phyloP scores from a whole-genome alignment of 2,888 invertebrate genomes.

The Anticlea derivata region DNA sequence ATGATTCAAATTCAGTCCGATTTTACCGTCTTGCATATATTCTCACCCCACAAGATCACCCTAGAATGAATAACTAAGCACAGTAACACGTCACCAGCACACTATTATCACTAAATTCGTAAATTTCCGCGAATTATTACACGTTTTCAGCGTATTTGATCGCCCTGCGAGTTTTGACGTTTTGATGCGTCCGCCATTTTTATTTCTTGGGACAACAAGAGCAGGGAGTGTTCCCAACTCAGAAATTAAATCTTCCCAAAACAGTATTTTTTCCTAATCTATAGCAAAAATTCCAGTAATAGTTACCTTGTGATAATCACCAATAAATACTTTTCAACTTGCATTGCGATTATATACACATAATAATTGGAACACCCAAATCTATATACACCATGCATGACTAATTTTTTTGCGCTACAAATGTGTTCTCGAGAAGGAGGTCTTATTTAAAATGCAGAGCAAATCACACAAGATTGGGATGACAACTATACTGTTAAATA shows the following conservation, averaged over 20 bases:
- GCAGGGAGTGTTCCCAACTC: slow-evolving; percentile 58
- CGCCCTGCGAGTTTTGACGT: slow-evolving; percentile 73
- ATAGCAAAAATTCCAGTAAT: not conserved
- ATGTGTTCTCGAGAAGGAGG: not conserved
- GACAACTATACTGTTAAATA: not conserved
- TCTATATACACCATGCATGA: slow-evolving; percentile 14
- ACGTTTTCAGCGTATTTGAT: slow-evolving; percentile 64
- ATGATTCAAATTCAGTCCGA: slow-evolving; percentile 48
- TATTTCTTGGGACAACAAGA: slow-evolving; percentile 68
- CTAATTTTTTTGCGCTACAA: not conserved
- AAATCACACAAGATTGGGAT: not conserved
- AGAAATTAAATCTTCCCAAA: slow-evolving; percentile 53
- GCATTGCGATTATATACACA: slow-evolving; percentile 7
- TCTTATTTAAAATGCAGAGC: slow-evolving; percentile 8
- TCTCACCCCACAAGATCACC: slow-evolving; percentile 37
- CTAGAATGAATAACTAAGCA: slow-evolving; percentile 45
- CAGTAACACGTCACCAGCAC: slow-evolving; percentile 56
- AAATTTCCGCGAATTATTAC: slow-evolving; percentile 54
- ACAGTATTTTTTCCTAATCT: not conserved
- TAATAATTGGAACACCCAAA: slow-evolving; percentile 1
- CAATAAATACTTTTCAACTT: slow-evolving; percentile 4
- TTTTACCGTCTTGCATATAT: slow-evolving; percentile 51
- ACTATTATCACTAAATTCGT: slow-evolving; percentile 37
- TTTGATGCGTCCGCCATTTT: slow-evolving; percentile 75
- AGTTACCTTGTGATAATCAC: slow-evolving; percentile 7